Percentiles rank a stretch among this genome's conserved stretches.
These are phyloP conservation scores for Bovichtus variegatus DNA, from an alignment of 2,797 vertebrate species.

Conservation along the genomic window DNA sequence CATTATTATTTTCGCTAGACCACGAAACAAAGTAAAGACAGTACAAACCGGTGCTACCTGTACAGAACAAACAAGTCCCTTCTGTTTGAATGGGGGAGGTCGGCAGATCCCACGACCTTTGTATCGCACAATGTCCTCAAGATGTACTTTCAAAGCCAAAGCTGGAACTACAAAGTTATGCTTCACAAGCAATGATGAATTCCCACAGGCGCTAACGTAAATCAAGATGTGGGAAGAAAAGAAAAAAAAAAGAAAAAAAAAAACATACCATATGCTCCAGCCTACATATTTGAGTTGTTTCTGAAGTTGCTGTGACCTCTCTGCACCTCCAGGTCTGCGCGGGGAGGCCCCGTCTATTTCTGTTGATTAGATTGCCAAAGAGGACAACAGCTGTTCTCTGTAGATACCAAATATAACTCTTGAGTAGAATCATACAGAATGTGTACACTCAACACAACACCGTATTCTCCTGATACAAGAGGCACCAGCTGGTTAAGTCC, in stretches of 20 bases:
- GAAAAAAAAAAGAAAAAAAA: too few relatives aligned
- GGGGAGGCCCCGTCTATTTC: constrained; percentile 56
- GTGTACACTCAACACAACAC: constrained; percentile 20
- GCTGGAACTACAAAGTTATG: not conserved
- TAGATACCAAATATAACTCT: constrained; percentile 54
- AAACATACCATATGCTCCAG: not conserved
- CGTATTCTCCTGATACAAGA: constrained; percentile 49
- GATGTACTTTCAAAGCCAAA: not conserved
- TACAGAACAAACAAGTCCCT: constrained; percentile 8
- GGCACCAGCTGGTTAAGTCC: constrained; percentile 39
- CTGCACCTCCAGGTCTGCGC: constrained; percentile 4
- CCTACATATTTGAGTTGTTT: constrained; percentile 6
- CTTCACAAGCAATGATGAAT: not conserved
- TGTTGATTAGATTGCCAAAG: constrained; percentile 73
- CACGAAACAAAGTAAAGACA: constrained; percentile 17
- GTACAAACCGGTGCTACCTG: not conserved
- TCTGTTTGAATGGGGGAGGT: not conserved
- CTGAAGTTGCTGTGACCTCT: constrained; percentile 47
- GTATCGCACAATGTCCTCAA: too few relatives aligned
- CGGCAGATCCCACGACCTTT: not conserved
- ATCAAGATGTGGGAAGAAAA: constrained; percentile 2
- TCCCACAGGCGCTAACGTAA: not conserved
- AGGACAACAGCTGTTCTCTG: constrained; percentile 72
- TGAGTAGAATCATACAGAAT: constrained; percentile 2
- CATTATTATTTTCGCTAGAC: not conserved